These are phyloP conservation scores for Antheraea mylitta DNA, from an alignment of 1,140 invertebrate species.

Conservation along the genomic window DNA sequence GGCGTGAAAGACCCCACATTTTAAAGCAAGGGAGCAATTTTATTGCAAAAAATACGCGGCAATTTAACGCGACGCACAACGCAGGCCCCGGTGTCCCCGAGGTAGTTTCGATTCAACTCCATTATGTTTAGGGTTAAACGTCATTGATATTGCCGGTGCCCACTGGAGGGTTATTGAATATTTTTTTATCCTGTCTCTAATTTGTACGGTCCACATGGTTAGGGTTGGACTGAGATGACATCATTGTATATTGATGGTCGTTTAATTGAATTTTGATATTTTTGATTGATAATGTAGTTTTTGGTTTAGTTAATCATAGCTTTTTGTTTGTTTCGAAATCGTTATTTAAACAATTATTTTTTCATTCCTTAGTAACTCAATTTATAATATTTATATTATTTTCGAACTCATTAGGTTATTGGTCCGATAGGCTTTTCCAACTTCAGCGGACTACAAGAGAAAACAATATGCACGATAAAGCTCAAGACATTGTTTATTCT, in stretches of 20 bases:
- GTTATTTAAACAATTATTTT: too few relatives aligned
- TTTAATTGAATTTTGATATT: conserved; percentile 44
- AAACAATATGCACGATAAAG: too few relatives aligned
- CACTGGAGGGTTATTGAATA: conserved; percentile 65
- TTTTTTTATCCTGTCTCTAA: conserved; percentile 53
- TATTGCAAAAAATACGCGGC: conserved; percentile 72
- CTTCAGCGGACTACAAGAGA: too few relatives aligned
- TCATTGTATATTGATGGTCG: conserved; percentile 56
- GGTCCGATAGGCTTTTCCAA: too few relatives aligned
- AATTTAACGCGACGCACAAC: conserved; percentile 61
- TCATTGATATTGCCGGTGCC: conserved; percentile 70
- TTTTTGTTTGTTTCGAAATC: background rate
- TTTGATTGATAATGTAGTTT: background rate
- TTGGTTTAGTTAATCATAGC: conserved; percentile 2
- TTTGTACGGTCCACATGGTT: conserved; percentile 65
- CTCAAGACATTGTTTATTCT: too few relatives aligned
- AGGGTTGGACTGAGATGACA: conserved; percentile 53
- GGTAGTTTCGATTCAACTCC: conserved; percentile 73
- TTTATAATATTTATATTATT: too few relatives aligned
- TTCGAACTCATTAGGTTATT: too few relatives aligned
- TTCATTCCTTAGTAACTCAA: too few relatives aligned
- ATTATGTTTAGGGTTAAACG: conserved; percentile 77
- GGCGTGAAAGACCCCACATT: conserved; percentile 46
- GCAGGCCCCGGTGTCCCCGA: conserved; percentile 66
- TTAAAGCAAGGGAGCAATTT: conserved; percentile 64